A percentile compares a stretch with the other conserved stretches of the same genome.
Conservation (phyloP, 2,797 vertebrate genomes). For the Pseudotriccus pelzelni region DNA sequence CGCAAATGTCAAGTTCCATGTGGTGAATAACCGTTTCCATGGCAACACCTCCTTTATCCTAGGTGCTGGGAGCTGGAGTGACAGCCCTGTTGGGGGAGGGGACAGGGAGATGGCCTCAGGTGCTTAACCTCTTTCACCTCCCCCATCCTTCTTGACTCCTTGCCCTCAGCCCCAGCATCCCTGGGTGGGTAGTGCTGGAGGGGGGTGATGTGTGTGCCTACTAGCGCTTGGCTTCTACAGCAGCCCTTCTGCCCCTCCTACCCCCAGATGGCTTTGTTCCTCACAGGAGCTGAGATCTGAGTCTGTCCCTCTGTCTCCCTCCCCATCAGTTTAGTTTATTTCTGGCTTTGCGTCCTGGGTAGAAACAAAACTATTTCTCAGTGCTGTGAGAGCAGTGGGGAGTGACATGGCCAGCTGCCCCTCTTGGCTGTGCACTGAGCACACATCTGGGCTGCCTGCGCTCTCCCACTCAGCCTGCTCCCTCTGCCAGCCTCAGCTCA, state of each 20-base stretch:
- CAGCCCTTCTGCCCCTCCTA: neutral
- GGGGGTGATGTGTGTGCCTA: neutral
- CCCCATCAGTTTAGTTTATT: constrained; percentile 30
- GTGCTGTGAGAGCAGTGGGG: neutral
- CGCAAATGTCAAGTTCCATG: constrained; percentile 82
- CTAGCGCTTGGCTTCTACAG: neutral
- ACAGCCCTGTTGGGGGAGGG: constrained; percentile 57
- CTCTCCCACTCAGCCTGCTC: neutral
- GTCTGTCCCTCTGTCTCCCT: neutral
- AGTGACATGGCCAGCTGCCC: constrained; percentile 15
- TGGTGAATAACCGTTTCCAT: constrained; percentile 80
- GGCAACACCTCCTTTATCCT: constrained; percentile 76
- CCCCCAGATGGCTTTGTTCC: neutral
- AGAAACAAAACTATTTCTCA: neutral
- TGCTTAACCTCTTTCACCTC: neutral
- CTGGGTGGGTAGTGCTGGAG: neutral
- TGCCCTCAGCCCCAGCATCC: neutral
- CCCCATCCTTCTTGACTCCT: neutral
- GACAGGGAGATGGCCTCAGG: constrained; percentile 30
- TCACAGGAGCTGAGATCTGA: neutral
- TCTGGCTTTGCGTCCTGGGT: neutral
- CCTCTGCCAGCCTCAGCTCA: neutral
- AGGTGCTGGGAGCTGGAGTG: constrained; percentile 72
- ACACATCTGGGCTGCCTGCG: constrained; percentile 28
- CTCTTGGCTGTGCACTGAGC: neutral